Evolutionary conservation across 2,888 invertebrate genomes (phyloP).

Genomic region (Hemaris fuciformis): DNA sequence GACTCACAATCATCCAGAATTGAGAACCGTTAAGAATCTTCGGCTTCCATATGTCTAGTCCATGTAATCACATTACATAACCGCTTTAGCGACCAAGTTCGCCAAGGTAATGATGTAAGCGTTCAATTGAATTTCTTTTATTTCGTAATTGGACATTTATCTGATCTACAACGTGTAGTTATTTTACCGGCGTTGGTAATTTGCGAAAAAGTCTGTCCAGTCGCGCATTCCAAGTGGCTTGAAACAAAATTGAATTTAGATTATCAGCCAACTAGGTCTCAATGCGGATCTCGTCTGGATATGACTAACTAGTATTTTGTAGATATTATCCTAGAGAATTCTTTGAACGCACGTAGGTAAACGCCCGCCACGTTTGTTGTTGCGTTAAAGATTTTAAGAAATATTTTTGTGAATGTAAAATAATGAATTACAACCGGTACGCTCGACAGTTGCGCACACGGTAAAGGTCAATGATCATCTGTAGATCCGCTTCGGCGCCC

Average conservation of each 20-base stretch:
- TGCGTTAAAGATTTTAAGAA: conserved; percentile 6
- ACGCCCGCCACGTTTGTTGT: neutral
- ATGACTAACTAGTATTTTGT: conserved; percentile 58
- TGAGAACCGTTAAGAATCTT: neutral
- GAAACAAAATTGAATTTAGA: conserved; percentile 44
- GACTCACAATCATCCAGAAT: neutral
- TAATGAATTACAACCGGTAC: conserved; percentile 76
- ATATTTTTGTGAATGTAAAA: conserved; percentile 45
- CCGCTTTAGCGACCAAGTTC: conserved; percentile 28
- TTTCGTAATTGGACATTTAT: neutral
- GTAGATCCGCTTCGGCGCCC: conserved; percentile 80
- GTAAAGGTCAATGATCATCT: conserved; percentile 81
- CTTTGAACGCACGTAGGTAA: conserved; percentile 10
- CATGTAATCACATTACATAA: conserved; percentile 16
- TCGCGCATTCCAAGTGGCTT: conserved; percentile 19
- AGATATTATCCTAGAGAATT: conserved; percentile 27
- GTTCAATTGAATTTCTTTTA: conserved; percentile 18
- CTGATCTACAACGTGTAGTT: neutral
- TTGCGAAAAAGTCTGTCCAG: neutral
- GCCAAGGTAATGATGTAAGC: conserved; percentile 14
- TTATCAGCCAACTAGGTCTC: conserved; percentile 58
- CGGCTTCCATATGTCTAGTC: neutral
- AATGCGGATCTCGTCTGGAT: conserved; percentile 52
- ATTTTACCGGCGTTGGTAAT: neutral
- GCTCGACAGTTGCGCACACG: conserved; percentile 65